Base-by-base conservation (phyloP, 2,113 vertebrate genomes). In the Oreocharis arfaki region DNA sequence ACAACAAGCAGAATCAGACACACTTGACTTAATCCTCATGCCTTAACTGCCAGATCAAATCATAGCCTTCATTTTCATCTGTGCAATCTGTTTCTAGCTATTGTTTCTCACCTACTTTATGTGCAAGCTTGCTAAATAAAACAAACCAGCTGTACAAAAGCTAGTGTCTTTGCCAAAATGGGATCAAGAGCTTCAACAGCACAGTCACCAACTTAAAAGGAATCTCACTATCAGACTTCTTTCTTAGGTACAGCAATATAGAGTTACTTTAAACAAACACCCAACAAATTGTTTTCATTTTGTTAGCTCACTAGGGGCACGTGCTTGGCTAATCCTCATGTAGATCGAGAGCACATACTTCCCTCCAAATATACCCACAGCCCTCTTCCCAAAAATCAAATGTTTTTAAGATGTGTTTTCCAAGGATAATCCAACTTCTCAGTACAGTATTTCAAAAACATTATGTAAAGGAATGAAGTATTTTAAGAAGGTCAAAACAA, bases 101-200 rank as follows among this genome's bases (percentile, higher is more conserved):
- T 95, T 96, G 92, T 93, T 93, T 88, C 50, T 82, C 88, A 90
- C 74, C 71, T 84, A 88, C 50, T 81, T 90, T 35, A 94, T 70
- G 81, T 78, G 87, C 90, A 90, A 93, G 87, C 87, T 95, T 94
- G 92, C 95, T 90, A 79, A 93, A 90, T 90, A 83, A 74, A 91
- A 69, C 76, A 76, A 85, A 69, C 42, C 84, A 91, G 82, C 92
- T 63, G 75, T 24, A 84, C 59, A 55, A 81, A 50, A 85, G 35
- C 35, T 10, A 26, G 27, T 4, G 6, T n/a, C 93, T 61, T 76
- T 78, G 92, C 83, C 92, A 95, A 88, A 88, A 84, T 1, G 3
- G 85, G 79, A 95, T 74, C 68, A 74, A 80, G 75, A 73, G 55
- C 47, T 88, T 70, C 75, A 86, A 55, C 64, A 75, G 42, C 1